Evolutionary conservation across 1,140 invertebrate species (phyloP).

Genomic region (Meteorus sp.): DNA sequence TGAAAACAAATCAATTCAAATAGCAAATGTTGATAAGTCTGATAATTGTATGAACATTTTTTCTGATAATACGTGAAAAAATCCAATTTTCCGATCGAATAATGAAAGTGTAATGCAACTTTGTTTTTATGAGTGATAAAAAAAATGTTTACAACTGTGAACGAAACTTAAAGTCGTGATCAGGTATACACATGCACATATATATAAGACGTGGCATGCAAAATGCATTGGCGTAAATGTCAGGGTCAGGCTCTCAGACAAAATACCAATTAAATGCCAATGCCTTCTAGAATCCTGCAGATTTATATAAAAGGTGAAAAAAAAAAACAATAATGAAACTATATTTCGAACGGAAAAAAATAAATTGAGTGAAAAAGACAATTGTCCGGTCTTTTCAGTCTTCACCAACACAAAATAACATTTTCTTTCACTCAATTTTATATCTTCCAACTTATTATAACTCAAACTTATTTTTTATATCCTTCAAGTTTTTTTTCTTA

Average conservation of each 20-base stretch:
- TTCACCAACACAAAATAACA: not conserved
- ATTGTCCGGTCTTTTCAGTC: too few species aligned
- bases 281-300: constrained; percentile 25
- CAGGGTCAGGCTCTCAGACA: constrained; percentile 44
- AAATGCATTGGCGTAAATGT: constrained; percentile 51
- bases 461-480: too few species aligned
- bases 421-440: too few species aligned
- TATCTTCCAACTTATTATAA: too few species aligned
- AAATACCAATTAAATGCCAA: constrained; percentile 48
- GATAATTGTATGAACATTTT: too few species aligned
- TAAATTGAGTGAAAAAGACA: not conserved
- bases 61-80: too few species aligned
- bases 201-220: constrained; percentile 29
- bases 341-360: not conserved
- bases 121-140: constrained; percentile 9
- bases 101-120: not conserved
- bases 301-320: constrained; percentile 26
- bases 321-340: not conserved
- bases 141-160: constrained; percentile 30
- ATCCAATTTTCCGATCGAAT: not conserved
- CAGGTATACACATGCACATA: constrained; percentile 28
- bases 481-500: too few species aligned
- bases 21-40: too few species aligned
- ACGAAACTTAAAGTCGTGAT: constrained; percentile 33
- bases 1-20: too few species aligned